These are phyloP conservation scores for Phortica okadai DNA, from an alignment of 2,888 invertebrate genomes.

Conservation along the genomic window DNA sequence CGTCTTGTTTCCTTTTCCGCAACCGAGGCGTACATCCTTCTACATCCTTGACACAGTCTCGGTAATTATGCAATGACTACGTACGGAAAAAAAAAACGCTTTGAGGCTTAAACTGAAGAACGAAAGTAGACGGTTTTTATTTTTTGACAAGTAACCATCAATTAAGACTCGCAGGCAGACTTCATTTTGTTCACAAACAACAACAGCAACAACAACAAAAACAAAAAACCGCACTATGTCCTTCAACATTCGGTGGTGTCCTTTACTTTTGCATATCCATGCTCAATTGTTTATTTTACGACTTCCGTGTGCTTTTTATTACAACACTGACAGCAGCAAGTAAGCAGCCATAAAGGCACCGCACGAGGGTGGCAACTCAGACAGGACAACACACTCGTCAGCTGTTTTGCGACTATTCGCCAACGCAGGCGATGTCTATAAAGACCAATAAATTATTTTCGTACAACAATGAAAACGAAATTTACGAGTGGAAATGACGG, in stretches of 20 bases:
- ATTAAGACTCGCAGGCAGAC: not conserved
- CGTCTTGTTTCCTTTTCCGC: slow-evolving; percentile 25
- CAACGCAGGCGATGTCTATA: slow-evolving; percentile 1
- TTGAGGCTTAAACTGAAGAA: slow-evolving; percentile 7
- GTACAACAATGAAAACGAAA: slow-evolving; percentile 37
- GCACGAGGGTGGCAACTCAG: not conserved
- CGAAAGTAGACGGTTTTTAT: not conserved
- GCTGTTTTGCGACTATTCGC: slow-evolving; percentile 26
- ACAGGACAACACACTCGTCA: slow-evolving; percentile 8
- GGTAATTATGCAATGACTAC: not conserved
- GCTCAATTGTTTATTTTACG: slow-evolving; percentile 58
- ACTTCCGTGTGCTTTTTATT: slow-evolving; percentile 47
- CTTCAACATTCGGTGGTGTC: not conserved
- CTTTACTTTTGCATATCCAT: slow-evolving; percentile 32
- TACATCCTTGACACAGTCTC: slow-evolving; percentile 25
- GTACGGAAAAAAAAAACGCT: not conserved
- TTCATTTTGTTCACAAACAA: not conserved
- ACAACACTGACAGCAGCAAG: slow-evolving; percentile 13
- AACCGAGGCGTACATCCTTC: not conserved
- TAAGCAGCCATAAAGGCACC: slow-evolving; percentile 1
- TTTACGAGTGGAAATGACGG: slow-evolving; percentile 28
- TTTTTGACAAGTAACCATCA: not conserved
- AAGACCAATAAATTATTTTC: slow-evolving; percentile 42
- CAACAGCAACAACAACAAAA: not conserved
- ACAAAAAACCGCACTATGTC: not conserved